Evolutionary conservation across 2,113 vertebrate species (phyloP), one percentile per base, ranked within the genome.

Genomic region (Himantopus leucocephalus): DNA sequence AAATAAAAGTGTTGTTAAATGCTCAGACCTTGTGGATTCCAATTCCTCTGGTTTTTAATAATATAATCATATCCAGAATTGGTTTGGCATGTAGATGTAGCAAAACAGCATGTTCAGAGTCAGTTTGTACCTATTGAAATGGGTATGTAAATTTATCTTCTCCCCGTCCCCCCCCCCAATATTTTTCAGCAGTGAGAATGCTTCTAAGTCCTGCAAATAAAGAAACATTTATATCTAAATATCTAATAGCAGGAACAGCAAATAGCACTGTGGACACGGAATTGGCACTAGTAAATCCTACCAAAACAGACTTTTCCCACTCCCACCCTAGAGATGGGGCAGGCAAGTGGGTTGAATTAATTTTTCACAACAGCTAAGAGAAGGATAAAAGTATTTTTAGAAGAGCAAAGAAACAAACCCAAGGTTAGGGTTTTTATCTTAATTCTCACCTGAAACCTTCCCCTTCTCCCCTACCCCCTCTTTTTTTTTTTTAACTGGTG

Each of bases 391-490:
- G 8, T 50, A 67, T 59, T 88, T 90, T 85, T 59, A 74, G 34
- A 82, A 90, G 9, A 88, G 2, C 37, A 64, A 92, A 77, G 29
- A 58, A 77, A 72, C 18, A 82, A 82, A 95, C 30, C 3, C 24
- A 67, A 68, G 6, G 16, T 53, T 35, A 55, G 14, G 5, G 13
- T 10, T 73, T 91, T 47, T 85, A 27, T 22, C 76, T 83, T 45
- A 62, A 73, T 26, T 75, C 50, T 82, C 43, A 75, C 4, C 13
- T 10, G n/a, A 85, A 86, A 82, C 8, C 11, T 37, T 56, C n/a
- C 8, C 5, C 32, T 27, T 63, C 17, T 39, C 60, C 26, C 7
- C 4, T 1, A 2, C 4, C 6, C 4, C 6, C 5, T 1, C 1
- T 5, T 22, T 45, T 29, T 32, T 29, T 58, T 30, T 75, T 77